These are phyloP conservation scores for Scaptodrosophila latifasciaeformis DNA, from an alignment of 2,888 invertebrate genomes.

Conservation along the genomic window DNA sequence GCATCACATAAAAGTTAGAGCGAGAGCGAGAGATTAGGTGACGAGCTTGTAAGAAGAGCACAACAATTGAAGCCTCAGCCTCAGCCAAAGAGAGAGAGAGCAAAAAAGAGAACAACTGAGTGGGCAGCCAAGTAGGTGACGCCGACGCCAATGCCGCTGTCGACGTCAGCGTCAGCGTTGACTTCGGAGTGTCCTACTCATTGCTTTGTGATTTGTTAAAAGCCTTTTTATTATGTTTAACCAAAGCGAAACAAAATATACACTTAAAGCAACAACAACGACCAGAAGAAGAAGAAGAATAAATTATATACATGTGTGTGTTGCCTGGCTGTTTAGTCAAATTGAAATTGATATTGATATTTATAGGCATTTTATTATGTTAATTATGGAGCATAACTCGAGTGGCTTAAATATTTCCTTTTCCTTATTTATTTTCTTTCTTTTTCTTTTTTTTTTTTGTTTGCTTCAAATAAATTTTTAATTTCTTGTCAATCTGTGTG, in stretches of 20 bases:
- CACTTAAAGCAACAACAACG: neutral
- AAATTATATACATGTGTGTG: too few species aligned
- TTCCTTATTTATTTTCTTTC: too few species aligned
- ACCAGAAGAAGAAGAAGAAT: neutral
- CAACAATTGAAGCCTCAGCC: neutral
- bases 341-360: slow-evolving; percentile 36
- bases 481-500: slow-evolving; percentile 31
- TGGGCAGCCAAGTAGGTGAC: too few species aligned
- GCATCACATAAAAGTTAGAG: too few species aligned
- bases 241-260: too few species aligned
- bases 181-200: too few species aligned
- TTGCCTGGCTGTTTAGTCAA: too few species aligned
- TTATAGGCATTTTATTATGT: slow-evolving; percentile 43
- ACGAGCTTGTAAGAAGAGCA: neutral
- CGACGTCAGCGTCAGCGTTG: too few species aligned
- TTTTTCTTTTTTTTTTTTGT: too few species aligned
- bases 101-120: neutral
- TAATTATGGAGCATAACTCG: slow-evolving; percentile 43
- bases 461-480: slow-evolving; percentile 21
- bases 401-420: too few species aligned
- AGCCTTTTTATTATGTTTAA: slow-evolving; percentile 19
- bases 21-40: neutral
- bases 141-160: too few species aligned
- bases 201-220: slow-evolving; percentile 15
- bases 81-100: neutral